Conservation (phyloP, 2,797 vertebrate species). For the Brachymystax lenok region DNA sequence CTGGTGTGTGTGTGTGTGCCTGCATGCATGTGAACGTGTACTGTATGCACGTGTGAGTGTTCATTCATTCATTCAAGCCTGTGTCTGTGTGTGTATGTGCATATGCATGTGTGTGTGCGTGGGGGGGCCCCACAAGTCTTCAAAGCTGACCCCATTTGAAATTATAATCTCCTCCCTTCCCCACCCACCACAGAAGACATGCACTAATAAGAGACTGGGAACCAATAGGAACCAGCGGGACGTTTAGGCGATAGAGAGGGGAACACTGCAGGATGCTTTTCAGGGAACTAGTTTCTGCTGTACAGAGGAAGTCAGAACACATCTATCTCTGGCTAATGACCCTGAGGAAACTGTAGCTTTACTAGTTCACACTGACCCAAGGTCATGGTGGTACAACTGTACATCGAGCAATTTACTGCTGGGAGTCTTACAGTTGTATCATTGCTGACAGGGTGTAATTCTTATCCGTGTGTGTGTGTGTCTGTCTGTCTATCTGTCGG, state of each 20-base stretch:
- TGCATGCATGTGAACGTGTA: background rate
- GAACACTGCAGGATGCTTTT: background rate
- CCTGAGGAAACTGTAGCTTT: background rate
- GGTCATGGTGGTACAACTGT: too few relatives aligned
- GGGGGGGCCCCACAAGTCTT: background rate
- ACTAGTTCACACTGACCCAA: background rate
- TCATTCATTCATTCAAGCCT: background rate
- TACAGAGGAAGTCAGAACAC: background rate
- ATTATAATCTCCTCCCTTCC: background rate
- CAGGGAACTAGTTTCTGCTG: background rate
- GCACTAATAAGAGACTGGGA: background rate
- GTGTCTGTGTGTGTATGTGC: background rate
- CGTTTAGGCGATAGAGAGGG: background rate
- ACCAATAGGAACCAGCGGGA: background rate
- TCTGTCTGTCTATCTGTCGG: background rate
- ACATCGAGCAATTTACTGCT: too few relatives aligned
- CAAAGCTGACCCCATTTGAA: slow-evolving; percentile 2
- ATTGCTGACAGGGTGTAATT: background rate
- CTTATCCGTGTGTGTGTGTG: background rate
- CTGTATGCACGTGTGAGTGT: background rate
- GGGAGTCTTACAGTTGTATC: background rate
- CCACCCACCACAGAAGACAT: background rate
- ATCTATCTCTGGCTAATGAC: background rate
- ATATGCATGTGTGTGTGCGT: background rate
- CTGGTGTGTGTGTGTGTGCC: background rate